These are phyloP conservation scores for Chymomyza fuscimana DNA, from an alignment of 2,888 invertebrate species.

Conservation along the genomic window DNA sequence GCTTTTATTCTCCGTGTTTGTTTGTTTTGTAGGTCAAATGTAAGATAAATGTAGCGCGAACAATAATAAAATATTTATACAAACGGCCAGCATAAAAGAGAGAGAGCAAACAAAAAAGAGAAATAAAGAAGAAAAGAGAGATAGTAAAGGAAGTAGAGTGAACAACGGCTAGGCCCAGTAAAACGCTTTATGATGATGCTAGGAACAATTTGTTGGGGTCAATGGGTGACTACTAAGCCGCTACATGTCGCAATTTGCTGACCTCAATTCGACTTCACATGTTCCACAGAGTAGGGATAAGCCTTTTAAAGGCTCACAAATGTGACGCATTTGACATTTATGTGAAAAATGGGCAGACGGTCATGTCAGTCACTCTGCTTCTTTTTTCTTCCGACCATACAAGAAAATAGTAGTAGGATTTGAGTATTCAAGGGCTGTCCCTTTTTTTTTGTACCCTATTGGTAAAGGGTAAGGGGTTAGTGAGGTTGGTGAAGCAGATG, in stretches of 20 bases:
- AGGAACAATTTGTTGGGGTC: background rate
- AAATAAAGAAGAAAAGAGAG: too few relatives aligned
- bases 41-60: conserved; percentile 40
- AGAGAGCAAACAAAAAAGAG: background rate
- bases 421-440: too few relatives aligned
- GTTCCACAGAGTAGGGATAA: background rate
- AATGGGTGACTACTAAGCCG: background rate
- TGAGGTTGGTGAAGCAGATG: too few relatives aligned
- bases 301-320: background rate
- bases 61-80: conserved; percentile 33
- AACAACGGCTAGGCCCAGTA: background rate
- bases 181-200: background rate
- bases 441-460: too few relatives aligned
- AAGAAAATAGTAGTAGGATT: too few relatives aligned
- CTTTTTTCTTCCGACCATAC: background rate
- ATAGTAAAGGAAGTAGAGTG: background rate
- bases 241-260: background rate
- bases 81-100: background rate
- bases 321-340: background rate
- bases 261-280: background rate
- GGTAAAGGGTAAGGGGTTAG: too few relatives aligned
- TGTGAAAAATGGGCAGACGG: background rate
- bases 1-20: conserved; percentile 21
- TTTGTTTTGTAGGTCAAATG: conserved; percentile 31
- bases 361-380: background rate